These are phyloP conservation scores for Condylostylus longicornis DNA, from an alignment of 1,140 invertebrate genomes.

Conservation along the genomic window DNA sequence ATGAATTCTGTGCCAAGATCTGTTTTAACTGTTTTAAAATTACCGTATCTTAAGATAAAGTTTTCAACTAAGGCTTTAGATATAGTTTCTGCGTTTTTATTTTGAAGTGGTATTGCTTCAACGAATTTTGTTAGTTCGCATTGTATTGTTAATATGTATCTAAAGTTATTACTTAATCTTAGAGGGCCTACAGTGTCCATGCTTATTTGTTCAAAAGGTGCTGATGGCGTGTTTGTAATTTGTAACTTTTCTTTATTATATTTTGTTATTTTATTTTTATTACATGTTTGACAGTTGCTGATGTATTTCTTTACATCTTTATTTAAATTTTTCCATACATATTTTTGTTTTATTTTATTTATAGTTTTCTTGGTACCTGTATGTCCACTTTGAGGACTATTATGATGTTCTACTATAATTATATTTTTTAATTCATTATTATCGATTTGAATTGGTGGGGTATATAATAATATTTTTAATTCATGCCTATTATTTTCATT, in stretches of 20 bases:
- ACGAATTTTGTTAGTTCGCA: background rate
- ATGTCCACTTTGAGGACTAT: background rate
- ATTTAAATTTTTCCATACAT: background rate
- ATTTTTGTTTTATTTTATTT: background rate
- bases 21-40: background rate
- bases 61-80: background rate
- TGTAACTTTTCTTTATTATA: background rate
- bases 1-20: background rate
- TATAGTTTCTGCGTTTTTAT: background rate
- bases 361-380: background rate
- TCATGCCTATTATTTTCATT: too few relatives aligned
- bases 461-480: too few relatives aligned
- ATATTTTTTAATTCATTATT: too few relatives aligned
- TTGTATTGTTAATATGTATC: background rate
- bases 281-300: background rate
- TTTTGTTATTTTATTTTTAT: background rate
- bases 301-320: background rate
- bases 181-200: background rate
- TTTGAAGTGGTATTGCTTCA: background rate
- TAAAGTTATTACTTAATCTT: background rate
- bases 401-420: too few relatives aligned
- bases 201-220: background rate
- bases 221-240: background rate
- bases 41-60: background rate
- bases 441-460: too few relatives aligned